phyloP scores from a whole-genome alignment of 2,797 vertebrate genomes.

The Sebastes glaucus region DNA sequence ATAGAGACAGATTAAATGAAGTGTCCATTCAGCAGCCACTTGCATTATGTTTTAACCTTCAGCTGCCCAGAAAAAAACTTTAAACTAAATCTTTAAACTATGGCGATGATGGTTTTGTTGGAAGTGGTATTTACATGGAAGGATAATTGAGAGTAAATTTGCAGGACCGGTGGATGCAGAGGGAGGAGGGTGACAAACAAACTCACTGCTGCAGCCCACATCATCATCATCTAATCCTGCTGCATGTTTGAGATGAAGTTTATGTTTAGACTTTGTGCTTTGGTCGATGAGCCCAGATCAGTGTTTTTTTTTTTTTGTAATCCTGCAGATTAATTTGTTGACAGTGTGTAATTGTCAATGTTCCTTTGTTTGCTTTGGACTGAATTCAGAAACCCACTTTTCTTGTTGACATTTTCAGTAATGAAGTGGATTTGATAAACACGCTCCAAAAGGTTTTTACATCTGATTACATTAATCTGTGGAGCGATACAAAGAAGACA shows the following conservation, averaged over 20 bases:
- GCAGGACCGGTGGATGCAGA: neutral
- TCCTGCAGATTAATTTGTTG: constrained; percentile 20
- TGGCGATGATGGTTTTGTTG: neutral
- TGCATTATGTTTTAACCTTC: constrained; percentile 1
- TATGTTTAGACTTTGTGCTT: neutral
- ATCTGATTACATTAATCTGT: constrained; percentile 1
- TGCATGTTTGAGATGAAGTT: constrained; percentile 5
- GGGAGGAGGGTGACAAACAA: neutral
- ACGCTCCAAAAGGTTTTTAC: neutral
- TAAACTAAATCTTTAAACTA: too few species aligned
- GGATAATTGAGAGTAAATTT: constrained; percentile 19
- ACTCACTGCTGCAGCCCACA: neutral
- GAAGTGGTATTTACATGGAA: neutral
- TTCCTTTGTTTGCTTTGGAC: constrained; percentile 13
- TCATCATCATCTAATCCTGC: neutral
- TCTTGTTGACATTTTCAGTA: neutral
- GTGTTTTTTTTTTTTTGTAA: neutral
- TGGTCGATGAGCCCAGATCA: neutral
- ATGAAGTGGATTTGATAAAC: constrained; percentile 6
- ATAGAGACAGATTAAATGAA: constrained; percentile 24
- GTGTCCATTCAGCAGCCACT: neutral
- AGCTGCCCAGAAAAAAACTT: neutral
- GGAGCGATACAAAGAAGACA: neutral
- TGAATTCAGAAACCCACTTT: constrained; percentile 10
- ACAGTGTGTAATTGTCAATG: neutral